Base-by-base conservation (phyloP, 2,888 invertebrate species). In the Cheilosia scutellata region DNA sequence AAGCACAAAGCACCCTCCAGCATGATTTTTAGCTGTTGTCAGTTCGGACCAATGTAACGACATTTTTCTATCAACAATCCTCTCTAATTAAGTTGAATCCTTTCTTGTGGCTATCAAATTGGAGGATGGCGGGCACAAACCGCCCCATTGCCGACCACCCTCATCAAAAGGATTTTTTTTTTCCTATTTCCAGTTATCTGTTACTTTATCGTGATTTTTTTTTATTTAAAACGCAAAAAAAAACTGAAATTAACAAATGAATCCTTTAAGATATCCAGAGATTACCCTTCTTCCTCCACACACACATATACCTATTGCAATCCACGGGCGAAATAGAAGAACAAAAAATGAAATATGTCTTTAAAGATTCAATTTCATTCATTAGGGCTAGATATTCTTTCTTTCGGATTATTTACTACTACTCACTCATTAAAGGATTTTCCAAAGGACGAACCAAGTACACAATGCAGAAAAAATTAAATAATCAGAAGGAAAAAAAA, bases 281-380 rank as follows among this genome's bases (percentile, higher is more conserved):
- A 86, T 86, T 86, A 82, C 72, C 72, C 68, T 82, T 76, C 65
- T 77, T 71, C 58, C 33, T 55, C 66, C 65, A 44, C 5, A 70
- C 63, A 51, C 20, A 20, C 2, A 20, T 20, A 20, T 2, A 0
- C 1, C 20, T 20, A 20, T 58, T 58, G 47, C 55, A 55, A 49
- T 76, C 62, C 55, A 71, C 53, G 25, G 47, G 66, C 57, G 7
- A 72, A 60, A 70, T 65, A 25, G 58, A 25, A n/a, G n/a, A 70
- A 37, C 37, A 79, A 74, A 20, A 74, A 70, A 71, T 60, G 70
- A 86, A 78, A 83, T 83, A 60, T 83, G 74, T 86, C 76, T 77
- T 86, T 86, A 86, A 86, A 82, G 86, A 86, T 86, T 86, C 82
- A 86, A 86, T 86, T 86, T 82, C 82, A 86, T 80, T 86, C 82